These are phyloP conservation scores for Ptilodon capucinus DNA, from an alignment of 2,888 invertebrate genomes.

Conservation along the genomic window DNA sequence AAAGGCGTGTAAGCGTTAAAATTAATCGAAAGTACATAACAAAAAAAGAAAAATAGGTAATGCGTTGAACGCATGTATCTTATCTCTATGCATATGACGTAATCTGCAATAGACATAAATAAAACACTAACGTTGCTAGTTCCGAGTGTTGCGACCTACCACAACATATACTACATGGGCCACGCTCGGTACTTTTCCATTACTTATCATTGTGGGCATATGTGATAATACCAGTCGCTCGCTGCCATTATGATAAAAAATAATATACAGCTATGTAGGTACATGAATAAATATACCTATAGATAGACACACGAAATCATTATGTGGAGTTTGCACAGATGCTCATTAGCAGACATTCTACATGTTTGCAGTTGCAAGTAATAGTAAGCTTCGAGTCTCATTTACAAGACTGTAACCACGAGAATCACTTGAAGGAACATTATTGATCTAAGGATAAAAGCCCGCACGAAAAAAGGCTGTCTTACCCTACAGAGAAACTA, in stretches of 20 bases:
- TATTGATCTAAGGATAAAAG: constrained; percentile 36
- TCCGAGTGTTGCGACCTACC: constrained; percentile 55
- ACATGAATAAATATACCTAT: neutral
- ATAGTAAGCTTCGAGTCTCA: neutral
- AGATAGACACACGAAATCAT: constrained; percentile 24
- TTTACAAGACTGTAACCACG: neutral
- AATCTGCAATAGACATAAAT: constrained; percentile 30
- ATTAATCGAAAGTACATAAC: neutral
- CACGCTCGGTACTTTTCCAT: constrained; percentile 54
- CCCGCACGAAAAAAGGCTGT: constrained; percentile 12
- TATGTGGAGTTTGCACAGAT: constrained; percentile 35
- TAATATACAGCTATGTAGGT: neutral
- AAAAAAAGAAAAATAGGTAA: constrained; percentile 19
- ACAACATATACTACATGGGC: constrained; percentile 46
- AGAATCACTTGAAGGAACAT: constrained; percentile 9
- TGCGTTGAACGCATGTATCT: constrained; percentile 25
- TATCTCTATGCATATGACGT: constrained; percentile 21
- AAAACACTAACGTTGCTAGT: constrained; percentile 29
- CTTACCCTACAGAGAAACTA: constrained; percentile 37
- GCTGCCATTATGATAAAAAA: constrained; percentile 24
- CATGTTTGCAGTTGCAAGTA: neutral
- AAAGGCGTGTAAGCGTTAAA: neutral
- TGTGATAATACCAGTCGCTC: constrained; percentile 22
- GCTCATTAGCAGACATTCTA: constrained; percentile 5
- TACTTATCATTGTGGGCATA: constrained; percentile 43